Evolutionary conservation across 1,140 invertebrate genomes (phyloP).

Genomic region (Zaprionus vittiger): DNA sequence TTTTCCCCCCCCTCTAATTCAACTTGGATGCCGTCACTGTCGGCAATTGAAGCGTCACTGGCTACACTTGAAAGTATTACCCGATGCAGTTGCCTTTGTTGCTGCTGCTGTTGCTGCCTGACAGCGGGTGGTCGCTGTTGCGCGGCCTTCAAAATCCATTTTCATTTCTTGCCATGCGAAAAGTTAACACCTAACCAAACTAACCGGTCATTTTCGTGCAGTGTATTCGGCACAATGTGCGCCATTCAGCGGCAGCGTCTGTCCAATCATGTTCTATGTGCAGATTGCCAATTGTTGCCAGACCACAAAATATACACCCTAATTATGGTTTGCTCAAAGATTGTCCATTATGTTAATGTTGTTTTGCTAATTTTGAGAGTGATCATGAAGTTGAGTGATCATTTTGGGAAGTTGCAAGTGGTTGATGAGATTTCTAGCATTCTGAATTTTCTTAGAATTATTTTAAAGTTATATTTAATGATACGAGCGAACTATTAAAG

Average conservation of each 20-base stretch:
- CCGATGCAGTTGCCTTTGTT: constrained; percentile 4
- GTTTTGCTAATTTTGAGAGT: background rate
- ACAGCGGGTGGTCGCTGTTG: constrained; percentile 21
- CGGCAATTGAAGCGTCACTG: background rate
- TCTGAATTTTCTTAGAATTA: no score
- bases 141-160: constrained; percentile 56
- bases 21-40: constrained; percentile 5
- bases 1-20: background rate
- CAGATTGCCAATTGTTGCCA: background rate
- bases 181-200: constrained; percentile 58
- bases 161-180: constrained; percentile 61
- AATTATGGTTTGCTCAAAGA: constrained; percentile 13
- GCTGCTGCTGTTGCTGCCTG: constrained; percentile 4
- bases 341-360: constrained; percentile 1
- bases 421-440: background rate
- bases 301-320: background rate
- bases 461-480: no score
- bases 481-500: no score
- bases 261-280: constrained; percentile 56
- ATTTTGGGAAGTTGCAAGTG: background rate
- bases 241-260: background rate
- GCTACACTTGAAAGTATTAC: constrained; percentile 2
- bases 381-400: background rate
- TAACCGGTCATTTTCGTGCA: constrained; percentile 32
- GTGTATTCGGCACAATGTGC: constrained; percentile 30